These are phyloP conservation scores for Potorous gilbertii DNA, from an alignment of 2,797 vertebrate genomes.

Conservation along the genomic window DNA sequence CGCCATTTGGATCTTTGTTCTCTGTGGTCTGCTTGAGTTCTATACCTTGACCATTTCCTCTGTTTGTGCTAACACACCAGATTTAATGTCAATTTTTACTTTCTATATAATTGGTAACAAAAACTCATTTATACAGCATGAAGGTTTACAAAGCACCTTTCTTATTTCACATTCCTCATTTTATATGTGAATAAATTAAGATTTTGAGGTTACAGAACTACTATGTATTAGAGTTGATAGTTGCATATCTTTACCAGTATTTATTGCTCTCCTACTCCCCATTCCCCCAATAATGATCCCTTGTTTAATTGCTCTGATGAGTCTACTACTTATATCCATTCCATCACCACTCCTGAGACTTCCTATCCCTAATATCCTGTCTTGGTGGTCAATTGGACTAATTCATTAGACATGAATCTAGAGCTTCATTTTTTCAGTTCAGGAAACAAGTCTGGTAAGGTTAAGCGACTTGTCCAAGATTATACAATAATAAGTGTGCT, in stretches of 20 bases:
- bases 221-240: background rate
- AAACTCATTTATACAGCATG: background rate
- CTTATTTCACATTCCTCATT: background rate
- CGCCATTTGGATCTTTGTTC: background rate
- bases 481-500: background rate
- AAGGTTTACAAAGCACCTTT: background rate
- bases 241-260: background rate
- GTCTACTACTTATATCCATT: background rate
- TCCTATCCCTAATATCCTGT: background rate
- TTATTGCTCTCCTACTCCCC: background rate
- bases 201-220: background rate
- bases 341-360: background rate
- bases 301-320: background rate
- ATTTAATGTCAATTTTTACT: background rate
- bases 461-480: background rate
- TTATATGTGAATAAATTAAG: background rate
- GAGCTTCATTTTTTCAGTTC: background rate
- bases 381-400: background rate
- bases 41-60: background rate
- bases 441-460: background rate
- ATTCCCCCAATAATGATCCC: background rate
- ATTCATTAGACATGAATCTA: background rate
- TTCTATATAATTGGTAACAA: background rate
- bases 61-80: background rate
- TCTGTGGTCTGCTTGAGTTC: background rate